These are phyloP conservation scores for Hirtodrosophila cameraria DNA, from an alignment of 2,888 invertebrate species.

Conservation along the genomic window DNA sequence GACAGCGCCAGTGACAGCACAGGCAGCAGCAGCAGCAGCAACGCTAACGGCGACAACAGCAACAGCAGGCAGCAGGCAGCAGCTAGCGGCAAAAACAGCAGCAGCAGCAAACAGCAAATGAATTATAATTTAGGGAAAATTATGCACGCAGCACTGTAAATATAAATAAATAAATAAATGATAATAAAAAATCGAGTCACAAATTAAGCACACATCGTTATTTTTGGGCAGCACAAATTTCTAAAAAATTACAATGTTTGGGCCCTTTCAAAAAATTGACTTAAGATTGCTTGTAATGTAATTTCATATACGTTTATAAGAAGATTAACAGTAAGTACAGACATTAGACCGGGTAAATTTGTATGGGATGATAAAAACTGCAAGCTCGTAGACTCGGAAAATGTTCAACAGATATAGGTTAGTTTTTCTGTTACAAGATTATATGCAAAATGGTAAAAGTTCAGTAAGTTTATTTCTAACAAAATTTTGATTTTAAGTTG, in stretches of 20 bases:
- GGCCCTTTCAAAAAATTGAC: conserved; percentile 31
- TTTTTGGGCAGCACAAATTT: conserved; percentile 41
- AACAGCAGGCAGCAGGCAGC: conserved; percentile 12
- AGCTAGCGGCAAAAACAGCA: conserved; percentile 20
- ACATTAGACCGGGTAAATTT: too few species aligned
- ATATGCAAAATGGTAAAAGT: too few species aligned
- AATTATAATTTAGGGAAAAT: conserved; percentile 78
- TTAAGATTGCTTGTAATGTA: neutral
- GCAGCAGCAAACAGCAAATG: conserved; percentile 40
- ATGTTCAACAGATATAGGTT: too few species aligned
- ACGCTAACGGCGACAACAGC: conserved; percentile 20
- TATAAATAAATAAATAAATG: conserved; percentile 66
- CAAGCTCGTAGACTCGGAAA: too few species aligned
- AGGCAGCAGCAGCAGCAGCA: conserved; percentile 9
- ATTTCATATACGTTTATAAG: too few species aligned
- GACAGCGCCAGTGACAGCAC: conserved; percentile 26
- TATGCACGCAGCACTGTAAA: conserved; percentile 68
- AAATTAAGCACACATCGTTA: conserved; percentile 51
- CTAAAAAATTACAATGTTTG: conserved; percentile 35
- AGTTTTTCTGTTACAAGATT: too few species aligned
- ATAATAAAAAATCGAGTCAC: conserved; percentile 52
- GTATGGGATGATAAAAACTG: too few species aligned
- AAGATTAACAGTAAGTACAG: too few species aligned
- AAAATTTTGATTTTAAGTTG: too few species aligned
- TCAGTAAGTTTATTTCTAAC: too few species aligned